These are phyloP conservation scores for Sebastes iracundus DNA, from an alignment of 2,797 vertebrate genomes.

Conservation along the genomic window DNA sequence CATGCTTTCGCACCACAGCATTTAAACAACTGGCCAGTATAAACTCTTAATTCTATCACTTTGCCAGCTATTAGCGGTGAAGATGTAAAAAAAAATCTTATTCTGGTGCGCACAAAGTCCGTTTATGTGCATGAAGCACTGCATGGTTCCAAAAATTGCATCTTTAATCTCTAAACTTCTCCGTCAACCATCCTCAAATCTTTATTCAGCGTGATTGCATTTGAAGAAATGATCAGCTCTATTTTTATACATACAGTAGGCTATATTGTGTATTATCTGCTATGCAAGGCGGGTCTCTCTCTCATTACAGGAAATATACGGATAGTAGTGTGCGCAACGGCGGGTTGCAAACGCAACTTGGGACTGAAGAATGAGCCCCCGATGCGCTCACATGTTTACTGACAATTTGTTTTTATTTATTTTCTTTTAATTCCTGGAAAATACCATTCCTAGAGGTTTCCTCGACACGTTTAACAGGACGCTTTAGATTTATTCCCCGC, in stretches of 20 bases:
- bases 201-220: background rate
- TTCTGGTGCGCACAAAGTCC: background rate
- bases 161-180: background rate
- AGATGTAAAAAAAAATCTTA: background rate
- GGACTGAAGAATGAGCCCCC: background rate
- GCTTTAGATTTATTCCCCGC: background rate
- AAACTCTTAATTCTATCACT: background rate
- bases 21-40: background rate
- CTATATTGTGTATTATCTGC: slow-evolving; percentile 43
- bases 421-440: background rate
- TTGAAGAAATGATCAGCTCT: slow-evolving; percentile 33
- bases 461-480: background rate
- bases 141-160: background rate
- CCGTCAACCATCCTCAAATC: background rate
- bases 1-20: background rate
- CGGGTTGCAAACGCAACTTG: background rate
- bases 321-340: background rate
- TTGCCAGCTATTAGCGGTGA: background rate
- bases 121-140: background rate
- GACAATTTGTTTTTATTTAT: background rate
- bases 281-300: slow-evolving; percentile 60
- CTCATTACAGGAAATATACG: slow-evolving; percentile 21
- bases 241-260: slow-evolving; percentile 60
- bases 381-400: background rate
- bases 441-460: background rate